A percentile compares a stretch with the other conserved stretches of the same genome.
These are phyloP conservation scores for Aporophyla nigra DNA, from an alignment of 2,888 invertebrate genomes.

Conservation along the genomic window DNA sequence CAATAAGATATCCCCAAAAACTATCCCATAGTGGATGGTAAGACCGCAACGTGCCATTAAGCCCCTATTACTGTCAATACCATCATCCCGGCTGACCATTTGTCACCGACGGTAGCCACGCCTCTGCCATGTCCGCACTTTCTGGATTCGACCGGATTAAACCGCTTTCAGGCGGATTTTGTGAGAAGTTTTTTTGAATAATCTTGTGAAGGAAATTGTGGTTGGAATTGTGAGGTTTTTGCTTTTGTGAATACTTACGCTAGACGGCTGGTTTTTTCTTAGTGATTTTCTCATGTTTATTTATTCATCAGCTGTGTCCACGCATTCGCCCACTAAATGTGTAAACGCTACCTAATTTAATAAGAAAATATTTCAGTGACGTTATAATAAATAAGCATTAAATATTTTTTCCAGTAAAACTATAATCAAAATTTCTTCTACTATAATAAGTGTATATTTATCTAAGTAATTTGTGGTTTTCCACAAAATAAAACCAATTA, in stretches of 20 bases:
- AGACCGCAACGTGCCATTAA: conserved; percentile 60
- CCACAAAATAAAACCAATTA: background rate
- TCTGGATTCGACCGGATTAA: conserved; percentile 67
- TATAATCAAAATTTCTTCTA: background rate
- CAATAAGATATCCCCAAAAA: conserved; percentile 43
- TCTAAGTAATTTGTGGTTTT: background rate
- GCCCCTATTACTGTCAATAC: conserved; percentile 80
- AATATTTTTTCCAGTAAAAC: too few relatives aligned
- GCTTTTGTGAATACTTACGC: conserved; percentile 22
- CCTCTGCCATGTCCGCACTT: conserved; percentile 76
- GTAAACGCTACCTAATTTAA: background rate
- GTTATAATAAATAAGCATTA: too few relatives aligned
- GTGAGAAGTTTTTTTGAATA: conserved; percentile 54
- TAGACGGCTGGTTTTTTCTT: conserved; percentile 14
- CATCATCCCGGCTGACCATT: conserved; percentile 80
- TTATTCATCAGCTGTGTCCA: conserved; percentile 9
- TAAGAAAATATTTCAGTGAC: background rate
- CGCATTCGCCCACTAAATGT: background rate
- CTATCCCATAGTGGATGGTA: conserved; percentile 26
- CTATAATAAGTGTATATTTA: background rate
- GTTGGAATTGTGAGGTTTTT: conserved; percentile 23
- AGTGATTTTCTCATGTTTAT: conserved; percentile 3
- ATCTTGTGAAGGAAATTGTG: conserved; percentile 27
- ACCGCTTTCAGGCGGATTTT: conserved; percentile 67
- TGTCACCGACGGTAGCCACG: conserved; percentile 77